Evolutionary conservation across 2,888 invertebrate genomes (phyloP), one percentile per base, ranked within the genome.

Genomic region (Gerris lacustris): DNA sequence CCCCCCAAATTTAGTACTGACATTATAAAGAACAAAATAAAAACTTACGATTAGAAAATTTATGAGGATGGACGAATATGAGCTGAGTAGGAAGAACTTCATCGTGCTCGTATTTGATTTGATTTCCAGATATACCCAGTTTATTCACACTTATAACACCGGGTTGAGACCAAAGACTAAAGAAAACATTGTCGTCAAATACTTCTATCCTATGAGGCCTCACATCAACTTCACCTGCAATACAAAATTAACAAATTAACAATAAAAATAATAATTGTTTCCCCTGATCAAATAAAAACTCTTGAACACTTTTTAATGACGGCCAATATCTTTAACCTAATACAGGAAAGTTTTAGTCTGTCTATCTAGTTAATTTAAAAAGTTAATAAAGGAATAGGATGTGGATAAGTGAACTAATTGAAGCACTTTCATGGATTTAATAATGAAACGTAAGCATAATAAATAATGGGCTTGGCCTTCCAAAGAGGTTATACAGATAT

Each of bases 161-260:
- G 74, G 82, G 80, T 11, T 79, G 80, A 66, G 79, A 81, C 77
- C 86, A 86, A 5, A 88, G 84, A 63, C 87, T 85, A 44, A 90
- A 83, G 78, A 86, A 91, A 11, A 90, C 78, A 72, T 81, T 83
- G 77, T 90, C 88, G 79, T 90, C 90, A 78, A 91, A 90, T 0
- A 91, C 84, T 76, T 89, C 90, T 47, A 91, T 80, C 79, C 86
- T 87, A 78, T 84, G 86, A 0, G 91, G 90, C 55, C 67, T 67
- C 17, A 18, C 7, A 4, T 64, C 18, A 64, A 9, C 64, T n/a
- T 64, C 18, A 18, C 64, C 64, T 64, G 17, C 6, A 64, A n/a
- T 18, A 64, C 7, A 64, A n/a, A n/a, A 55, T 67, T 75, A 75
- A 72, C 73, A 31, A 74, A 73, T 44, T 70, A 70, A 69, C 17